Evolutionary conservation across 2,113 vertebrate species (phyloP).

Genomic region (Chloropsis hardwickii): DNA sequence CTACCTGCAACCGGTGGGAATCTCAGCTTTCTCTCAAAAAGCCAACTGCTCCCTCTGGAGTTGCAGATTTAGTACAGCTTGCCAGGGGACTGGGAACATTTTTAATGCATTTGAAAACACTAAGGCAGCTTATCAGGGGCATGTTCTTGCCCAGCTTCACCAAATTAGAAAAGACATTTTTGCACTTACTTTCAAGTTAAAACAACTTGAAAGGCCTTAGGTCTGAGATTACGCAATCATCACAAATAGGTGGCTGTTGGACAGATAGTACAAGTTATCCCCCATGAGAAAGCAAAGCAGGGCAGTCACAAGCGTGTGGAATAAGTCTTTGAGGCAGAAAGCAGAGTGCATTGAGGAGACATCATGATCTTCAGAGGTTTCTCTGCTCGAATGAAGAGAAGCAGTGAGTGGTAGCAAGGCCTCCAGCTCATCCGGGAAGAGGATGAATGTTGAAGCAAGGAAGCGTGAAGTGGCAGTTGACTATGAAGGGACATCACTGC

Average conservation of each 20-base stretch:
- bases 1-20: neutral
- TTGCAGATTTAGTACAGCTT: conserved; percentile 52
- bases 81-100: neutral
- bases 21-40: conserved; percentile 33
- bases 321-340: neutral
- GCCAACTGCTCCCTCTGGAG: conserved; percentile 59
- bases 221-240: neutral
- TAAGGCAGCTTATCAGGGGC: neutral
- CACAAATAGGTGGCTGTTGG: neutral
- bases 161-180: conserved; percentile 13
- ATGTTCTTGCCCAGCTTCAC: neutral
- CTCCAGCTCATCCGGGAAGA: neutral
- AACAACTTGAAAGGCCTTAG: neutral
- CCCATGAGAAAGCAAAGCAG: neutral
- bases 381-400: neutral
- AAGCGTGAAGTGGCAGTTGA: neutral
- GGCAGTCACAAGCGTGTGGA: neutral
- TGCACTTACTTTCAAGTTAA: neutral
- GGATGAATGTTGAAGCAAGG: neutral
- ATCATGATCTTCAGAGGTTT: neutral
- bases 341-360: neutral
- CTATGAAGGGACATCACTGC: neutral
- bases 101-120: conserved; percentile 10
- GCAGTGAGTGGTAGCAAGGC: neutral
- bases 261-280: neutral